Conservation (phyloP, 35 echinoderm and acorn worm genomes). For the Heliocidaris erythrogramma region DNA sequence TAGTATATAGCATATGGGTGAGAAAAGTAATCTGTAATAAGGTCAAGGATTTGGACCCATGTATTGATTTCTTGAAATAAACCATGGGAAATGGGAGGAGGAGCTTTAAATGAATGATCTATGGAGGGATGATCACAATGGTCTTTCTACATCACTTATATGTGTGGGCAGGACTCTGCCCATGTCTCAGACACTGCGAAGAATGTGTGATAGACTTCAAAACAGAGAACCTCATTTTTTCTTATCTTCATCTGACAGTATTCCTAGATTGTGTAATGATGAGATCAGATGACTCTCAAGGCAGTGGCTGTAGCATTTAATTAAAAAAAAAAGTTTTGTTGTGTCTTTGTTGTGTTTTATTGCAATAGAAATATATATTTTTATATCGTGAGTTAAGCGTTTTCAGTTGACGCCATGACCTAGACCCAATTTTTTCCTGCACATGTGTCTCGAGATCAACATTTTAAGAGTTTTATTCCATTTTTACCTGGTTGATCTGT, state of each 20-base stretch:
- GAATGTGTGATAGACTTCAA: background rate
- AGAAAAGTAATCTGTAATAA: background rate
- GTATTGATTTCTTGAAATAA: background rate
- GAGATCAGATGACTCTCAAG: background rate
- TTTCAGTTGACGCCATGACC: background rate
- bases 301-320: background rate
- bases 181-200: background rate
- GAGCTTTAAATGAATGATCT: background rate
- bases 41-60: background rate
- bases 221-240: background rate
- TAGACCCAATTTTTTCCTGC: background rate
- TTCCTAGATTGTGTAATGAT: background rate
- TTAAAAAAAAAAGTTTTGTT: background rate
- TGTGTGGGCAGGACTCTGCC: background rate
- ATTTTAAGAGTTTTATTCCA: background rate
- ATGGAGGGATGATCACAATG: background rate
- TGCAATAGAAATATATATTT: conserved; percentile 14
- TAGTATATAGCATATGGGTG: background rate
- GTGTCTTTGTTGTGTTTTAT: conserved; percentile 4
- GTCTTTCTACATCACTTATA: background rate
- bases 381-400: background rate
- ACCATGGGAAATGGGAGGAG: background rate
- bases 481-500: background rate
- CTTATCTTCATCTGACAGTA: background rate
- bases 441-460: background rate